Evolutionary conservation across 2,888 invertebrate species (phyloP).

Genomic region (Stictocephala bisonia): DNA sequence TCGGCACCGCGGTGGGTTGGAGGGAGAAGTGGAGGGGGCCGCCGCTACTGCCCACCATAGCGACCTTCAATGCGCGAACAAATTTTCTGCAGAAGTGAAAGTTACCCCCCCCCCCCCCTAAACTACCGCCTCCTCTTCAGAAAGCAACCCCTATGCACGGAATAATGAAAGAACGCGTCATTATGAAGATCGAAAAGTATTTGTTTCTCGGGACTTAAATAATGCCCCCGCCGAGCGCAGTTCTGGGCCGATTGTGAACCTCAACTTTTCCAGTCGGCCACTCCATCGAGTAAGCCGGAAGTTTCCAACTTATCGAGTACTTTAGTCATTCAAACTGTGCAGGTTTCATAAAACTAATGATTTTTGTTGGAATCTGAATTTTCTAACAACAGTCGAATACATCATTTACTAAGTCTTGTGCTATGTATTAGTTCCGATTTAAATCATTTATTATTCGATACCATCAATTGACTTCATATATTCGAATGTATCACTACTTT

Average conservation of each 20-base stretch:
- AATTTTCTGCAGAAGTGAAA: slow-evolving; percentile 52
- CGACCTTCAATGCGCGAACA: slow-evolving; percentile 51
- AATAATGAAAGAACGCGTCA: slow-evolving; percentile 51
- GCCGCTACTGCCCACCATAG: slow-evolving; percentile 45
- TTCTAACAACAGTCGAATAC: no score
- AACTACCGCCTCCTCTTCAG: slow-evolving; percentile 1
- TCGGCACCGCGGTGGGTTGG: slow-evolving; percentile 44
- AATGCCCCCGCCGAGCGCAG: slow-evolving; percentile 28
- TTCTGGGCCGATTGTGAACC: neutral
- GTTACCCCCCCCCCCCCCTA: slow-evolving; percentile 41
- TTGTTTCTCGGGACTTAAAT: slow-evolving; percentile 42
- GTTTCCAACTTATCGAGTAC: neutral
- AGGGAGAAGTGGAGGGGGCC: slow-evolving; percentile 55
- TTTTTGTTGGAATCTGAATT: no score
- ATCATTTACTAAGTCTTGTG: no score
- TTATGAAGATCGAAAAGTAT: slow-evolving; percentile 50
- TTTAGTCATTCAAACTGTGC: neutral
- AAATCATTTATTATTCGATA: no score
- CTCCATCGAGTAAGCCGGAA: neutral
- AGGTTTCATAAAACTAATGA: no score
- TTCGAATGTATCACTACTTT: no score
- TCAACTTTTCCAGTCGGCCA: slow-evolving; percentile 3
- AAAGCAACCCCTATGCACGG: slow-evolving; percentile 47
- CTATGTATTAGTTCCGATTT: no score
- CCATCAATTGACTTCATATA: no score